phyloP scores from a whole-genome alignment of 2,888 invertebrate species.

The Epistrophe grossulariae region DNA sequence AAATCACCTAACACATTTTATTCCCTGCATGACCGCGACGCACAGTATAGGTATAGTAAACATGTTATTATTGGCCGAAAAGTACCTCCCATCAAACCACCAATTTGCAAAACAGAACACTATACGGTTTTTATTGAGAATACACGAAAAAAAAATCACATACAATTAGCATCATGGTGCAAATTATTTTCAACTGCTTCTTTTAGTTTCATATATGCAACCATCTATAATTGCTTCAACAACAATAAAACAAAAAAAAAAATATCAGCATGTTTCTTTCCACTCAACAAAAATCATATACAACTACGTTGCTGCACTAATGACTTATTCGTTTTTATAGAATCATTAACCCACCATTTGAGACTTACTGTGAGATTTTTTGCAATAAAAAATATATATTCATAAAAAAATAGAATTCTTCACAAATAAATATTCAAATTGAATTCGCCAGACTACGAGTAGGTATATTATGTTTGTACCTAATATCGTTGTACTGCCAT shows the following conservation, averaged over 20 bases:
- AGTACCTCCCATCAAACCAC: constrained; percentile 48
- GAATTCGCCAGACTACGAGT: not conserved
- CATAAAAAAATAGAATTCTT: constrained; percentile 8
- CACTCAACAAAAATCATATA: constrained; percentile 34
- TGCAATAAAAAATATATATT: not conserved
- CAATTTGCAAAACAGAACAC: constrained; percentile 49
- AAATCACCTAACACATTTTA: constrained; percentile 39
- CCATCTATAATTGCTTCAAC: constrained; percentile 51
- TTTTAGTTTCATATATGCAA: constrained; percentile 4
- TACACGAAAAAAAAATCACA: not conserved
- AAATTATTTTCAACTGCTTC: constrained; percentile 57
- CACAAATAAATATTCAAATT: constrained; percentile 2
- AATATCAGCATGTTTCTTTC: constrained; percentile 20
- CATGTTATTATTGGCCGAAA: constrained; percentile 44
- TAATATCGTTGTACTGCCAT: not conserved
- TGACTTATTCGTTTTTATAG: constrained; percentile 55
- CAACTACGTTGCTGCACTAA: constrained; percentile 19
- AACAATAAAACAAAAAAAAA: constrained; percentile 1
- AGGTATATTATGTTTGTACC: no score
- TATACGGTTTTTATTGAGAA: constrained; percentile 43
- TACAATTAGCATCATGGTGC: constrained; percentile 55
- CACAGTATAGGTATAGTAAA: not conserved
- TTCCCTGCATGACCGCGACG: not conserved
- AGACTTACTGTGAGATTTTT: constrained; percentile 26
- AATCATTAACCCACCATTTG: constrained; percentile 48